Evolutionary conservation across 2,888 invertebrate genomes (phyloP).

Genomic region (Linnaemya vulpina): DNA sequence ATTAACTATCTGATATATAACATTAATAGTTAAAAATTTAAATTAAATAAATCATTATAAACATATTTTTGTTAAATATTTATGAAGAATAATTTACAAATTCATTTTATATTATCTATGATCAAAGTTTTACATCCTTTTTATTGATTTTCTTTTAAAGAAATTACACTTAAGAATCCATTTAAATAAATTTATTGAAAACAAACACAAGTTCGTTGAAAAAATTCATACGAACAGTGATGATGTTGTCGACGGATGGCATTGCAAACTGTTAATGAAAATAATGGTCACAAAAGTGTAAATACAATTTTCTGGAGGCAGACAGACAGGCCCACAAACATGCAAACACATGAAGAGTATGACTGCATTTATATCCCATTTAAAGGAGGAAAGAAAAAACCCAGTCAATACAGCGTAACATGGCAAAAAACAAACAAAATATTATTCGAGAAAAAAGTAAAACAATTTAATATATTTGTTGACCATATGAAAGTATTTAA

Average conservation of each 20-base stretch:
- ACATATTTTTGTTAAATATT: too few species aligned
- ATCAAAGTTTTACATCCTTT: not conserved
- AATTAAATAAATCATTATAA: too few species aligned
- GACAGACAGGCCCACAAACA: constrained; percentile 23
- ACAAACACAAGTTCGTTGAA: not conserved
- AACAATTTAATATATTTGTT: constrained; percentile 64
- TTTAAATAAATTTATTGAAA: not conserved
- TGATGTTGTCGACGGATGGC: constrained; percentile 6
- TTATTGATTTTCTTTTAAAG: constrained; percentile 13
- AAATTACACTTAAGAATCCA: not conserved
- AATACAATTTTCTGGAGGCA: constrained; percentile 55
- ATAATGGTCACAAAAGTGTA: constrained; percentile 62
- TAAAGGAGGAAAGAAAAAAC: constrained; percentile 15
- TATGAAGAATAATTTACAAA: too few species aligned
- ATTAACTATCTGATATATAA: too few species aligned
- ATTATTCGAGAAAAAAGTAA: constrained; percentile 13
- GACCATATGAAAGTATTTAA: constrained; percentile 70
- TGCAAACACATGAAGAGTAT: too few species aligned
- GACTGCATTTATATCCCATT: not conserved
- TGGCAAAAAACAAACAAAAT: not conserved
- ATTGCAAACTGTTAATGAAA: constrained; percentile 45
- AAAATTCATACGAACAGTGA: not conserved
- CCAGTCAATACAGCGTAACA: constrained; percentile 9
- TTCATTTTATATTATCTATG: too few species aligned
- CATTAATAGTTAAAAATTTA: too few species aligned